Percentiles rank a stretch among this genome's conserved stretches.
These are phyloP conservation scores for Manis crassicaudata DNA, from an alignment of 2,797 vertebrate species.

Conservation along the genomic window DNA sequence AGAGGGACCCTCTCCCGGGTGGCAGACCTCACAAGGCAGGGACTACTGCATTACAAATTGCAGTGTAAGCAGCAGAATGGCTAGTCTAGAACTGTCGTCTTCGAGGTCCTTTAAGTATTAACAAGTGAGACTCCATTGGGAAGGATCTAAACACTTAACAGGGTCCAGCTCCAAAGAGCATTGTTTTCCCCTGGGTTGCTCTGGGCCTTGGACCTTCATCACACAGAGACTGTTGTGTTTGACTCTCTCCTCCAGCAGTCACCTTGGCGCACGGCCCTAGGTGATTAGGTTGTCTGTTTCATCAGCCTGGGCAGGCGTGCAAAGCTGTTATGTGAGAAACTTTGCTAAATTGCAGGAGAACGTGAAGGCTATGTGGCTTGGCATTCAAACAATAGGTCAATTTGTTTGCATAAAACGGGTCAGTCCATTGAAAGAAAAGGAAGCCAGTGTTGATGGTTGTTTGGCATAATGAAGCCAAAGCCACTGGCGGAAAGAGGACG, in stretches of 20 bases:
- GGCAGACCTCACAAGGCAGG: background rate
- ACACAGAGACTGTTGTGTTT: background rate
- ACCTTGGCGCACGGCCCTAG: background rate
- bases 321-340: slow-evolving; percentile 49
- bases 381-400: slow-evolving; percentile 32
- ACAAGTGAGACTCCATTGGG: background rate
- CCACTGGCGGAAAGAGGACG: background rate
- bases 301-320: background rate
- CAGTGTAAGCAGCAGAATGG: background rate
- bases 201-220: background rate
- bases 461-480: background rate
- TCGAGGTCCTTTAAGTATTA: background rate
- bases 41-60: background rate
- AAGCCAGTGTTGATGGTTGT: background rate
- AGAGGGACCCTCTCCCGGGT: background rate
- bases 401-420: slow-evolving; percentile 58
- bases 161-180: background rate
- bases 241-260: background rate
- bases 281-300: background rate
- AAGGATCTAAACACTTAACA: background rate
- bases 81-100: background rate
- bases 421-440: background rate
- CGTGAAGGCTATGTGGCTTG: background rate
- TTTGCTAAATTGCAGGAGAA: slow-evolving; percentile 44
- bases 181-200: background rate